Base-by-base conservation (phyloP, 1,140 invertebrate species). In the Myzus persicae region DNA sequence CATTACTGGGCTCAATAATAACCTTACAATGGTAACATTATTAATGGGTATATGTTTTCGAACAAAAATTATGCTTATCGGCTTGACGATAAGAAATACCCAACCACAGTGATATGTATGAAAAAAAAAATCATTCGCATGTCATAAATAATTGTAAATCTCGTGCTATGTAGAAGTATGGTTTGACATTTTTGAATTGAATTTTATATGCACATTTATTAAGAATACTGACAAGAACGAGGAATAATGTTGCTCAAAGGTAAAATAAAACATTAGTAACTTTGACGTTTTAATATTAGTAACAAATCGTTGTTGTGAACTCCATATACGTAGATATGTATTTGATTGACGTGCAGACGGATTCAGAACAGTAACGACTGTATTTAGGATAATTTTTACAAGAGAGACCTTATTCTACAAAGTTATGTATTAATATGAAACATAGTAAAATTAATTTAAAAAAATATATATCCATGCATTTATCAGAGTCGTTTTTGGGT, bases 11-110 rank as follows among this genome's bases (percentile, higher is more conserved):
- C 22, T 91, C 36, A 91, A 48, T 46, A 82, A 48, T 38, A 48
- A 91, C 82, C 18, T 82, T 82, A 82, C 26, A 46, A 81, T 51
- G 46, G 81, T 76, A 44, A 46, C n/a, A 67, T 40, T 40, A 90
- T 40, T 42, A 90, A 67, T 22, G 22, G 87, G 6, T 54, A 51
- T 3, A 6, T 18, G 14, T 3, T 18, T 40, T 44, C 31, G 40
- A 24, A 44, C 9, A 44, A 90, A 90, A 76, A 81, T 91, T 46
- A 91, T 18, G 38, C 38, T 46, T 76, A 91, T 91, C 38, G 38
- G 22, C n/a, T n/a, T n/a, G n/a, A n/a, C n/a, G n/a, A n/a, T n/a
- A n/a, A n/a, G 54, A 67, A 18, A 36, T 76, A 91, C 54, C 20
- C 51, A n/a, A 59, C 88, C 20, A 90, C 88, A 0, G 18, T 89